phyloP scores from a whole-genome alignment of 2,888 invertebrate genomes.

The Drepana falcataria region DNA sequence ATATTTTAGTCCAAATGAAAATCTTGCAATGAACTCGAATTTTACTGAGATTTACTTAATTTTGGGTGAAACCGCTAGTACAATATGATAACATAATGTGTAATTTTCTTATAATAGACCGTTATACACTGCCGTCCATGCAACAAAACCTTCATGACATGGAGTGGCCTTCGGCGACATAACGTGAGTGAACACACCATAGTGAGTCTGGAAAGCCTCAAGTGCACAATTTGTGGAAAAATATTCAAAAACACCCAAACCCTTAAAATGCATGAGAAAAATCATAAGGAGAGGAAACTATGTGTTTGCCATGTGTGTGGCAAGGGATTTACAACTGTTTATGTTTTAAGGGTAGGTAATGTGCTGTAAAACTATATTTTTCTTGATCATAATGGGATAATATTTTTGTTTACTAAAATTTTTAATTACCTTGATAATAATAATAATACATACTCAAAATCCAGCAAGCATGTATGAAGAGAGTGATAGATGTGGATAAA shows the following conservation, averaged over 20 bases:
- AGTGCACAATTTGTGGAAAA: constrained; percentile 57
- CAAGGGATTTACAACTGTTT: constrained; percentile 44
- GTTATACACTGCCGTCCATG: constrained; percentile 27
- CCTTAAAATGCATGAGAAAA: constrained; percentile 47
- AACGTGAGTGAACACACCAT: constrained; percentile 48
- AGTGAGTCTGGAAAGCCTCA: constrained; percentile 40
- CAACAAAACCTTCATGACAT: constrained; percentile 56
- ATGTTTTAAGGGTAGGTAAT: constrained; percentile 43
- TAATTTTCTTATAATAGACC: background rate
- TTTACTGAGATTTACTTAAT: too few species aligned
- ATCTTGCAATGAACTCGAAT: too few species aligned
- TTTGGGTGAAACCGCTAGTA: too few species aligned
- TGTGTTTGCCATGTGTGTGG: constrained; percentile 66
- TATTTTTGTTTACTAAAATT: too few species aligned
- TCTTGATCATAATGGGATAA: too few species aligned
- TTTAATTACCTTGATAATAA: too few species aligned
- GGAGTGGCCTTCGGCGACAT: constrained; percentile 57
- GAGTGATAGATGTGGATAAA: too few species aligned
- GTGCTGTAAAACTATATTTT: background rate
- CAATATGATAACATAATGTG: too few species aligned
- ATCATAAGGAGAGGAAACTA: constrained; percentile 40
- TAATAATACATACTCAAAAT: too few species aligned
- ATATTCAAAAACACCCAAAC: constrained; percentile 53
- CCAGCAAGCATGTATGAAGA: too few species aligned
- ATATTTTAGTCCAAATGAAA: too few species aligned